phyloP scores from a whole-genome alignment of 2,797 vertebrate genomes.

The Gobionotothen gibberifrons region DNA sequence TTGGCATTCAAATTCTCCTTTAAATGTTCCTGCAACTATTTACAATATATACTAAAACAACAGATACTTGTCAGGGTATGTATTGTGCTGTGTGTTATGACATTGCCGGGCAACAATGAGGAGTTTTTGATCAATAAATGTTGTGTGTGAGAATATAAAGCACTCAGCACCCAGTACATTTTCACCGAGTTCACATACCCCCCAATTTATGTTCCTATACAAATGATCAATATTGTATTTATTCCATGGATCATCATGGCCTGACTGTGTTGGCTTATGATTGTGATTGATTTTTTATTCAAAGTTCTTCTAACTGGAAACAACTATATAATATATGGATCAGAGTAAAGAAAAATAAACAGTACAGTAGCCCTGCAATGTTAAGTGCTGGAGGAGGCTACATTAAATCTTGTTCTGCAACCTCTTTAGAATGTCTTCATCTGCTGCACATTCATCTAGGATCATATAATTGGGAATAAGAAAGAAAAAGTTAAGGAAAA shows the following conservation, averaged over 20 bases:
- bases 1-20: not conserved
- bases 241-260: not conserved
- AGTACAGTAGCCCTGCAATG: not conserved
- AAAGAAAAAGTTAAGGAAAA: constrained; percentile 54
- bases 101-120: not conserved
- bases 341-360: not conserved
- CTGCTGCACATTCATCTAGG: constrained; percentile 30
- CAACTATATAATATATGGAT: not conserved
- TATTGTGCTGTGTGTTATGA: not conserved
- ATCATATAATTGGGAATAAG: constrained; percentile 71
- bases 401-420: constrained; percentile 9
- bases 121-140: constrained; percentile 1
- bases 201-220: not conserved
- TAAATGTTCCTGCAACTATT: not conserved
- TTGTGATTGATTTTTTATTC: not conserved
- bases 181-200: not conserved
- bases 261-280: not conserved
- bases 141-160: not conserved
- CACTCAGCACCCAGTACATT: not conserved
- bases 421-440: constrained; percentile 35
- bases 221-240: not conserved
- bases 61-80: too few species aligned
- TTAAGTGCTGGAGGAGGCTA: not conserved
- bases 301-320: not conserved
- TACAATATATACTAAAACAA: not conserved